Evolutionary conservation across 2,113 vertebrate genomes (phyloP).

Genomic region (Seriola quinqueradiata): DNA sequence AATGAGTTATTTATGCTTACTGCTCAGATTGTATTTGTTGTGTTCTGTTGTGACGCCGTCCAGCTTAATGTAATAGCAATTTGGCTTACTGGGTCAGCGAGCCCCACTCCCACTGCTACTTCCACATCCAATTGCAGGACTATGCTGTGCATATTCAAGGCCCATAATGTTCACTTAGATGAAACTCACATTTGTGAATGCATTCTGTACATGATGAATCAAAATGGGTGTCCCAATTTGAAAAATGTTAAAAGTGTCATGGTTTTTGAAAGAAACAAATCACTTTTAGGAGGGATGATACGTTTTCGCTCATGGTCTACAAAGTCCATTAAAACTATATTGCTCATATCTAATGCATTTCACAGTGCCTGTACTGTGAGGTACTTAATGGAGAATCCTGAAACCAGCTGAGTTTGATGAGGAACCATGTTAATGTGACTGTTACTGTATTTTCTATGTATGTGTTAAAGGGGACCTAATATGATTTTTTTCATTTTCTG

Average conservation of each 20-base stretch:
- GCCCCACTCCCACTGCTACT: neutral
- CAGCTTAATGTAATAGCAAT: constrained; percentile 35
- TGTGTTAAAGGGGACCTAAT: too few relatives aligned
- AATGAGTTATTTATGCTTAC: constrained; percentile 62
- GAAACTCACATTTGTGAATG: constrained; percentile 2
- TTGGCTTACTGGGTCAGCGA: constrained; percentile 41
- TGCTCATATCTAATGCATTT: neutral
- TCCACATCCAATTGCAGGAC: neutral
- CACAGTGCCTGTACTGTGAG: too few relatives aligned
- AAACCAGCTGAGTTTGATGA: too few relatives aligned
- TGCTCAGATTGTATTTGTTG: constrained; percentile 41
- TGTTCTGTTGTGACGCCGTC: constrained; percentile 35
- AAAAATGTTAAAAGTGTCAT: neutral
- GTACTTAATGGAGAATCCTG: too few relatives aligned
- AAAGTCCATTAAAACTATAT: neutral
- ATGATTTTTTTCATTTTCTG: too few relatives aligned
- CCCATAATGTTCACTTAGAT: neutral
- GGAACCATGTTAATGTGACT: too few relatives aligned
- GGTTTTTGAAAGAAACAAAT: neutral
- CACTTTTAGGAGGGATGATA: neutral
- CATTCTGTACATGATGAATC: neutral
- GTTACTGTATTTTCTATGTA: too few relatives aligned
- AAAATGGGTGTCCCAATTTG: neutral
- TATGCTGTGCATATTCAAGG: neutral
- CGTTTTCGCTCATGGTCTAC: neutral